Conservation (phyloP, 2,888 invertebrate genomes). For the Leucophenga montana region DNA sequence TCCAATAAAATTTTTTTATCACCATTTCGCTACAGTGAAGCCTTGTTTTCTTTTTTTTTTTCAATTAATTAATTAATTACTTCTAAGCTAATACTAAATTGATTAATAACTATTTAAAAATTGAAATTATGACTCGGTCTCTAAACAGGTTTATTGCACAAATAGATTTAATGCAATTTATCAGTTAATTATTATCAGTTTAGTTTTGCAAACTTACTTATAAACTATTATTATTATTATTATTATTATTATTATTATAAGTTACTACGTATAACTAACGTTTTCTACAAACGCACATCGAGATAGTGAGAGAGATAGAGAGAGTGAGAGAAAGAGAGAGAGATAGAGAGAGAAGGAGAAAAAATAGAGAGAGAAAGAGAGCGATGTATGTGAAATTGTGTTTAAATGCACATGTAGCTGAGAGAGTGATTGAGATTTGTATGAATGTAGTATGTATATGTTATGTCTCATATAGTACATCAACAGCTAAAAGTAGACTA, state of each 20-base stretch:
- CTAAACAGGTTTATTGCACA: neutral
- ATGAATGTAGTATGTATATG: too few species aligned
- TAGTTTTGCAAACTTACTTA: neutral
- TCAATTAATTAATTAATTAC: neutral
- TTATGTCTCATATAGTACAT: too few species aligned
- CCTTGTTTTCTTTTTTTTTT: slow-evolving; percentile 40
- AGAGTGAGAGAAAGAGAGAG: neutral
- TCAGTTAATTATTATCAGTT: slow-evolving; percentile 1
- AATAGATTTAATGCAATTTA: neutral
- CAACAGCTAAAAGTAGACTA: too few species aligned
- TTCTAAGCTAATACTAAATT: neutral
- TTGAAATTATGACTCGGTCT: slow-evolving; percentile 1
- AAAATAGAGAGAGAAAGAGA: neutral
- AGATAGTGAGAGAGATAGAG: too few species aligned
- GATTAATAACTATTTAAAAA: neutral
- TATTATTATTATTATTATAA: slow-evolving; percentile 11
- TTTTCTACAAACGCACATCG: slow-evolving; percentile 3
- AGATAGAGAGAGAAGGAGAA: too few species aligned
- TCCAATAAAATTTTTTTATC: slow-evolving; percentile 47
- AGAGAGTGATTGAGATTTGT: too few species aligned
- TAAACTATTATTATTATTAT: slow-evolving; percentile 1
- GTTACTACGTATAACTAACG: slow-evolving; percentile 8
- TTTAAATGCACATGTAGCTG: too few species aligned
- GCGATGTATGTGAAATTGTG: neutral
- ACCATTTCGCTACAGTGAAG: slow-evolving; percentile 65